Percentiles rank a stretch among this genome's conserved stretches.
phyloP scores from a whole-genome alignment of 2,797 vertebrate species.

The Amblyraja radiata region DNA sequence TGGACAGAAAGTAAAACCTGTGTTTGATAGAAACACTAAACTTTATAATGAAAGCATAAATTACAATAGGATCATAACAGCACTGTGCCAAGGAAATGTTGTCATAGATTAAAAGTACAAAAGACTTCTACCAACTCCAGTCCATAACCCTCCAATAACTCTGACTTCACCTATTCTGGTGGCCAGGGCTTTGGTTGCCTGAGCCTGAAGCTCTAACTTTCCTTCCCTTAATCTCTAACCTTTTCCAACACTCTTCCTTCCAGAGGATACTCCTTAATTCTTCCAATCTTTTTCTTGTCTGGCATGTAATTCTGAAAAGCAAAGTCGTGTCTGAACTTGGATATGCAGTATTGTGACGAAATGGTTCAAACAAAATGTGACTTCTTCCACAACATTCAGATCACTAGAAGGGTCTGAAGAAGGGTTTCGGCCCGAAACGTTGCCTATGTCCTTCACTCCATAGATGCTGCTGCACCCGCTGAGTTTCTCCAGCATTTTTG shows the following conservation, averaged over 20 bases:
- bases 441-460: too few relatives aligned
- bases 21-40: not conserved
- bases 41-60: not conserved
- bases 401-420: not conserved
- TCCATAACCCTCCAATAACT: too few relatives aligned
- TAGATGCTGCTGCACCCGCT: too few relatives aligned
- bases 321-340: not conserved
- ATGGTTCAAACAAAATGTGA: not conserved
- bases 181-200: too few relatives aligned
- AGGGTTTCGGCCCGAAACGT: too few relatives aligned
- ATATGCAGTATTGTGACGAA: not conserved
- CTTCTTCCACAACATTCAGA: not conserved
- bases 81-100: not conserved
- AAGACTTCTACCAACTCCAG: too few relatives aligned
- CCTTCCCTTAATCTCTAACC: too few relatives aligned
- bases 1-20: not conserved
- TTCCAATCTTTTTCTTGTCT: not conserved
- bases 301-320: not conserved
- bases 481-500: too few relatives aligned
- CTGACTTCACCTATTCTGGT: too few relatives aligned
- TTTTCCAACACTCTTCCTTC: too few relatives aligned
- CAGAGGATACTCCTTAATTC: too few relatives aligned
- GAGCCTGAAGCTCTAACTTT: too few relatives aligned
- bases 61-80: not conserved
- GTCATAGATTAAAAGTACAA: not conserved